Conservation (phyloP, 2,797 vertebrate genomes). For the Sardinella longiceps region DNA sequence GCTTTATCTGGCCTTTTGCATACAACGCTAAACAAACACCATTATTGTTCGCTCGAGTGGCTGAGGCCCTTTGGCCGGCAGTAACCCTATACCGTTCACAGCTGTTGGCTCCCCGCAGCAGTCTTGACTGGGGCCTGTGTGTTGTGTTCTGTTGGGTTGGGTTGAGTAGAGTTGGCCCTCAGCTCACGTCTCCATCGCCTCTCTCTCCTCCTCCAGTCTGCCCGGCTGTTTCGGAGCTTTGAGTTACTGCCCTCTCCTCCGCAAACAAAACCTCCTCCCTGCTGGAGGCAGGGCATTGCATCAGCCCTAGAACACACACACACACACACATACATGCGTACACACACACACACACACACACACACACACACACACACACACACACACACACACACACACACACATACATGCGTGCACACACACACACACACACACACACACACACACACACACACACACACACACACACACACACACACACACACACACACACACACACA, state of each 20-base stretch:
- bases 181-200: not conserved
- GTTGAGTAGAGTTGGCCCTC: too few species aligned
- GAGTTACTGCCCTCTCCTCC: conserved; percentile 38
- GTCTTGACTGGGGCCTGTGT: not conserved
- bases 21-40: conserved; percentile 35
- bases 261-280: conserved; percentile 36
- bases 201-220: not conserved
- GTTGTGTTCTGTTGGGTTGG: too few species aligned
- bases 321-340: not conserved
- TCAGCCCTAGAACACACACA: not conserved
- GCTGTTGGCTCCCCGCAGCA: not conserved
- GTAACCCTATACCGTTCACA: conserved; percentile 3
- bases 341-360: not conserved
- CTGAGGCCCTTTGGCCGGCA: not conserved
- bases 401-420: not conserved
- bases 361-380: not conserved
- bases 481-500: not conserved
- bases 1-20: conserved; percentile 45
- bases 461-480: not conserved
- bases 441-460: too few species aligned
- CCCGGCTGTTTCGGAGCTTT: conserved; percentile 38
- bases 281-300: not conserved
- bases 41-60: conserved; percentile 31
- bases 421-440: not conserved
- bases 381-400: too few species aligned